Percentiles rank a stretch among this genome's conserved stretches.
Evolutionary conservation across 2,888 invertebrate genomes (phyloP).

Genomic region (Phortica okadai): DNA sequence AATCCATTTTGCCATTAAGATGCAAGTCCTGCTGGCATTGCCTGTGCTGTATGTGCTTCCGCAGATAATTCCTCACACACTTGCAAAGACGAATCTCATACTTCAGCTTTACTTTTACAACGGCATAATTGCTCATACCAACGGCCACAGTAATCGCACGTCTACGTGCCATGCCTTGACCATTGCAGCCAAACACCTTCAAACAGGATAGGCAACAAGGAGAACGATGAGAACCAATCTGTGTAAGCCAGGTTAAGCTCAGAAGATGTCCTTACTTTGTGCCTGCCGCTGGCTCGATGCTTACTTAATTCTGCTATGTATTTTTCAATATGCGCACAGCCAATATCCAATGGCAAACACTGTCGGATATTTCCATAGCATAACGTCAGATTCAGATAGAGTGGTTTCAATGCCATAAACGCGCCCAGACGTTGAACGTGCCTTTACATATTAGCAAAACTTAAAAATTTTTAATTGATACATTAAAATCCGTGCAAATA

Average conservation of each 20-base stretch:
- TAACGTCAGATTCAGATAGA: neutral
- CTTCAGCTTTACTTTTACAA: constrained; percentile 10
- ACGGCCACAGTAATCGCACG: constrained; percentile 13
- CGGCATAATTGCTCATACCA: constrained; percentile 57
- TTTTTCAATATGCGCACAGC: constrained; percentile 69
- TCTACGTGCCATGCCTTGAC: constrained; percentile 63
- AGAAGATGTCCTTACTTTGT: constrained; percentile 29
- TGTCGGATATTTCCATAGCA: constrained; percentile 8
- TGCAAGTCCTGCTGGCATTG: constrained; percentile 62
- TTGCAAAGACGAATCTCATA: constrained; percentile 35
- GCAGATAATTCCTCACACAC: constrained; percentile 67
- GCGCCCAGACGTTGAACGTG: constrained; percentile 63
- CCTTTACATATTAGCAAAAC: constrained; percentile 75
- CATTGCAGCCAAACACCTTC: constrained; percentile 37
- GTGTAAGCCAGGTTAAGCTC: constrained; percentile 5
- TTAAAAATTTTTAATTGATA: constrained; percentile 77
- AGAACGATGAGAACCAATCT: neutral
- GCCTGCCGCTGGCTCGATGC: constrained; percentile 41
- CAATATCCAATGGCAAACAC: constrained; percentile 70
- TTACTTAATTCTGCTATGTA: constrained; percentile 54
- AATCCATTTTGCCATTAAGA: constrained; percentile 73
- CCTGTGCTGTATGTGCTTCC: constrained; percentile 36
- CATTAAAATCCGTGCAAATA: constrained; percentile 75
- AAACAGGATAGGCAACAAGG: neutral
- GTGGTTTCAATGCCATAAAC: constrained; percentile 19